phyloP scores from a whole-genome alignment of 1,140 invertebrate species.

The Aradophagus sp. region DNA sequence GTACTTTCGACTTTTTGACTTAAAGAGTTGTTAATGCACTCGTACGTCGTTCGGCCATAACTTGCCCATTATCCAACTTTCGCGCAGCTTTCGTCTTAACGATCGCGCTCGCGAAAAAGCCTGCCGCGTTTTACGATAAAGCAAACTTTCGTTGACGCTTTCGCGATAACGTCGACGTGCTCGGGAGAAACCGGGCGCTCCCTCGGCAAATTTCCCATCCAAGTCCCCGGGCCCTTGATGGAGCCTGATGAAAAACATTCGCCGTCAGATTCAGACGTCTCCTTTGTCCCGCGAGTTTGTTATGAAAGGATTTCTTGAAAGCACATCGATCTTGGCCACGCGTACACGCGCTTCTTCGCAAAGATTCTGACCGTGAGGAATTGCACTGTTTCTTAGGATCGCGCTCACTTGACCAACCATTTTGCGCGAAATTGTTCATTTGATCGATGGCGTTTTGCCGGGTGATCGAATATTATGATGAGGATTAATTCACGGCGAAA shows the following conservation, averaged over 20 bases:
- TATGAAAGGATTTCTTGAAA: conserved; percentile 42
- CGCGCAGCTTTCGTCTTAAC: conserved; percentile 48
- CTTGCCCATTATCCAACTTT: conserved; percentile 57
- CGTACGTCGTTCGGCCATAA: conserved; percentile 51
- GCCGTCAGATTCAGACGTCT: conserved; percentile 27
- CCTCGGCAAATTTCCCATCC: conserved; percentile 37
- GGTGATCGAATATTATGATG: not conserved
- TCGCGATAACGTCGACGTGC: conserved; percentile 48
- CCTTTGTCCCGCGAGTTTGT: conserved; percentile 36
- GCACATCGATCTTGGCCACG: conserved; percentile 29
- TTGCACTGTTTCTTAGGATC: not conserved
- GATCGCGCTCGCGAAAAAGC: conserved; percentile 49
- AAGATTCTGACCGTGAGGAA: conserved; percentile 2
- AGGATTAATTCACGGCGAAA: too few species aligned
- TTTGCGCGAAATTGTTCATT: conserved; percentile 1
- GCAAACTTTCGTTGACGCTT: conserved; percentile 52
- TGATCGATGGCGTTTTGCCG: not conserved
- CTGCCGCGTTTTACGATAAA: conserved; percentile 52
- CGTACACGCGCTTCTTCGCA: conserved; percentile 1
- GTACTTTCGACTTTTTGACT: conserved; percentile 37
- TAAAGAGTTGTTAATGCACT: conserved; percentile 55
- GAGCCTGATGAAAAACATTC: conserved; percentile 29
- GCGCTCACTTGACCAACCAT: conserved; percentile 4
- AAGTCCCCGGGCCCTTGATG: conserved; percentile 17
- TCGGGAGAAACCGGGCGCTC: conserved; percentile 6